Base-by-base conservation (phyloP, 2,113 vertebrate species). In the Chinchilla lanigera region DNA sequence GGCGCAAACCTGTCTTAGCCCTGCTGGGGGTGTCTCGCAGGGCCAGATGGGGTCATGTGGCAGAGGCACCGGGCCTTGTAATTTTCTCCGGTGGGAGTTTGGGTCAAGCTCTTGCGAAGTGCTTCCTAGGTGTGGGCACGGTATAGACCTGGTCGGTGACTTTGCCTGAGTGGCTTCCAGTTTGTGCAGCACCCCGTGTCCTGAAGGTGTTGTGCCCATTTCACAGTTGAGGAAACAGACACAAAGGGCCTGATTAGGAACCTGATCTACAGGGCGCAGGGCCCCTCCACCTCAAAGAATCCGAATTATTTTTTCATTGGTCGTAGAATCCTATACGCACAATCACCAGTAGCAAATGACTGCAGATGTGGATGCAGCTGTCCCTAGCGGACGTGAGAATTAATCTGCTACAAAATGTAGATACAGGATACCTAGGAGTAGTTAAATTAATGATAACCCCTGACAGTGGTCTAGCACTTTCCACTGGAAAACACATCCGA, bases 391-490 rank as follows among this genome's bases (percentile, higher is more conserved):
- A 30, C 6, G 0, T 44, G 54, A 86, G 85, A n/a, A 41, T 77
- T n/a, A 1, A n/a, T 41, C 26, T 22, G 13, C 30, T 47, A 0
- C 81, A 3, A 30, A 78, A n/a, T 81, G 65, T 75, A 52, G 50
- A 56, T 50, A 7, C 33, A 17, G 60, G 60, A 13, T 47, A 69
- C 83, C 38, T 28, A 56, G 56, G 95, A 69, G 9, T n/a, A 60
- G 1, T 13, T 12, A 12, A 0, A 2, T 30, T 20, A 1, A 0
- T 30, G 3, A 1, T 16, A 56, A 24, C 50, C 28, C 63, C n/a
- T 13, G 4, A 52, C 24, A 4, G 1, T 0, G 14, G 73, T 61
- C 89, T 86, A 52, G 65, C 52, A 22, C 86, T 41, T 94, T 41
- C 20, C 26, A 24, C 35, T 1, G 2, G 20, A 41, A 1, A 19